Conservation (phyloP, 2,113 vertebrate genomes). For the Hemiprocne comata region DNA sequence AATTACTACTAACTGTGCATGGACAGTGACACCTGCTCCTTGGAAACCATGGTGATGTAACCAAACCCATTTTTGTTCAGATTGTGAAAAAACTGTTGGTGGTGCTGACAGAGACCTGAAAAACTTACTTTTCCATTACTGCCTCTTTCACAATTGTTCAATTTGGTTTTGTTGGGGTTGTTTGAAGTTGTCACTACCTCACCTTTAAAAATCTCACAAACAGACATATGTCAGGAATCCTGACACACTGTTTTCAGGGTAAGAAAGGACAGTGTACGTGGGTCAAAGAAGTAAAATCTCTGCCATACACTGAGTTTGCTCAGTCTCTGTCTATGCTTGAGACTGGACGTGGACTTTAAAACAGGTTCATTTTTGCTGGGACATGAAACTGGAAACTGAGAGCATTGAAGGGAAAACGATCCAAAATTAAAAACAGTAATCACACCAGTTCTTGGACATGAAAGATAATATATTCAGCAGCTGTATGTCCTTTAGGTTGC, state of each 20-base stretch:
- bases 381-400: not conserved
- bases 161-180: not conserved
- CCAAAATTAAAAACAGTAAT: not conserved
- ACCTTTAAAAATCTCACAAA: not conserved
- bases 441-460: not conserved
- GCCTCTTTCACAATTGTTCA: not conserved
- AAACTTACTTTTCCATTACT: not conserved
- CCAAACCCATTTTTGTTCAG: not conserved
- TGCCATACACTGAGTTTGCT: not conserved
- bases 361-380: not conserved
- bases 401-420: not conserved
- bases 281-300: not conserved
- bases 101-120: not conserved
- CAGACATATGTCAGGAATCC: not conserved
- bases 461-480: not conserved
- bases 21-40: not conserved
- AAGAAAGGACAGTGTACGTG: not conserved
- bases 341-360: not conserved
- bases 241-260: not conserved
- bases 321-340: not conserved
- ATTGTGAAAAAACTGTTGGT: not conserved
- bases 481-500: not conserved
- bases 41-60: not conserved
- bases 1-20: not conserved
- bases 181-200: not conserved